A percentile compares a stretch with the other conserved stretches of the same genome.
These are phyloP conservation scores for Anas platyrhynchos DNA, from an alignment of 2,113 vertebrate genomes.

Conservation along the genomic window DNA sequence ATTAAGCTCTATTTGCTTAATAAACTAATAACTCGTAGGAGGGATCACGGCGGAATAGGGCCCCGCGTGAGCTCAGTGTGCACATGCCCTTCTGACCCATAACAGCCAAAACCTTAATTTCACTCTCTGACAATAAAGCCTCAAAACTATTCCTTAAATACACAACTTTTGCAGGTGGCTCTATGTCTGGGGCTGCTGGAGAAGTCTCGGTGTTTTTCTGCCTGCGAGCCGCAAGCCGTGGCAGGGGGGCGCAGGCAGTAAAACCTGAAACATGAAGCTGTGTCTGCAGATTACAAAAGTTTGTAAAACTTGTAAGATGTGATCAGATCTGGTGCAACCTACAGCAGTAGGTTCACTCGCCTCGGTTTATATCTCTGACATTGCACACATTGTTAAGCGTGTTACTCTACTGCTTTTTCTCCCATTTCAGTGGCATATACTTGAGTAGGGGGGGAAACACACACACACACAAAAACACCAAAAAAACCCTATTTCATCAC, in stretches of 20 bases:
- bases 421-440: neutral
- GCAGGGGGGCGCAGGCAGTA: neutral
- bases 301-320: constrained; percentile 31
- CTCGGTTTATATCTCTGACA: constrained; percentile 4
- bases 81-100: neutral
- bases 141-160: constrained; percentile 31
- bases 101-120: constrained; percentile 49
- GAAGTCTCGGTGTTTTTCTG: neutral
- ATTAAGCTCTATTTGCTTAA: constrained; percentile 34
- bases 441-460: neutral
- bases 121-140: constrained; percentile 28
- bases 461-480: neutral
- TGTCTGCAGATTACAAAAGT: constrained; percentile 37
- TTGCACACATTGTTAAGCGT: neutral
- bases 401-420: neutral
- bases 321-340: constrained; percentile 16
- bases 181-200: neutral
- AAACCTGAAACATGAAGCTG: constrained; percentile 58
- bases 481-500: neutral
- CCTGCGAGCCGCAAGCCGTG: neutral
- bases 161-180: constrained; percentile 36
- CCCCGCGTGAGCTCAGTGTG: neutral
- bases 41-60: neutral
- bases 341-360: neutral
- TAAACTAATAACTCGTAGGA: neutral